Evolutionary conservation across 2,888 invertebrate genomes (phyloP).

Genomic region (Alentia gelatinosa): DNA sequence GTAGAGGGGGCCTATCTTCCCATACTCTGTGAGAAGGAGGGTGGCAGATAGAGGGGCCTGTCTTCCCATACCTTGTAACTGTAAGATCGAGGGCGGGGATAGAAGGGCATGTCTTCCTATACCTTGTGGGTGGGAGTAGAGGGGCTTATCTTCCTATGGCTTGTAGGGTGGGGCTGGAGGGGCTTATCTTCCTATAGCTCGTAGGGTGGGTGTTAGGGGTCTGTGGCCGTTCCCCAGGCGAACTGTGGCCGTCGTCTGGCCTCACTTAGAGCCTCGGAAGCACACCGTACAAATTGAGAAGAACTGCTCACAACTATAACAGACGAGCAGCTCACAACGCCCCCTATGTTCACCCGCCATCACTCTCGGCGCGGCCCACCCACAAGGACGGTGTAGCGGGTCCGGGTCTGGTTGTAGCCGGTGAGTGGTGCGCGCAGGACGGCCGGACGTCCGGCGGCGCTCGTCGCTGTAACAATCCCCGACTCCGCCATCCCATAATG

Average conservation of each 20-base stretch:
- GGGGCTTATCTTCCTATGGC: too few species aligned
- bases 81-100: too few species aligned
- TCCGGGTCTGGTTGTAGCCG: not conserved
- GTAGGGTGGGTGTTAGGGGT: too few species aligned
- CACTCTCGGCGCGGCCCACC: not conserved
- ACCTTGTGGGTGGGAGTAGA: too few species aligned
- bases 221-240: too few species aligned
- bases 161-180: too few species aligned
- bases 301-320: not conserved
- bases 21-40: too few species aligned
- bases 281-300: not conserved
- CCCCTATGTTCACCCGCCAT: not conserved
- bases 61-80: too few species aligned
- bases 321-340: not conserved
- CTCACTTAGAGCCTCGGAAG: not conserved
- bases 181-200: too few species aligned
- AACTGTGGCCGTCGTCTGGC: not conserved
- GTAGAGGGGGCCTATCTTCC: too few species aligned
- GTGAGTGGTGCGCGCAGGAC: not conserved
- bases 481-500: constrained; percentile 18
- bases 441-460: not conserved
- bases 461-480: not conserved
- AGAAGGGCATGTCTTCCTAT: too few species aligned
- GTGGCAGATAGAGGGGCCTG: too few species aligned
- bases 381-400: not conserved